Conservation (phyloP, 1,140 invertebrate genomes). For the Portunus trituberculatus region DNA sequence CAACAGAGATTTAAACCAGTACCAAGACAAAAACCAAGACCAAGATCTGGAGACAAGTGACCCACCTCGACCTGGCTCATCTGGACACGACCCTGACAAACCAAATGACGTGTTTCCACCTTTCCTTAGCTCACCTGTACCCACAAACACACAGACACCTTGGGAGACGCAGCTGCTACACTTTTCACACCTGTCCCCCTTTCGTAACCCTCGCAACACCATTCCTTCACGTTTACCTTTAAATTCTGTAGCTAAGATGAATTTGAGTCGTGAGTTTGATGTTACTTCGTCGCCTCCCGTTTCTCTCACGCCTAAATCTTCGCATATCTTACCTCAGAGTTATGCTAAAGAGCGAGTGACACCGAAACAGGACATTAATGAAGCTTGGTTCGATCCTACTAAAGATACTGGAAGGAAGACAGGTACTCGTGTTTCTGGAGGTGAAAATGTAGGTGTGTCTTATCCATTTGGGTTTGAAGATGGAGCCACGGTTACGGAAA, state of each 20-base stretch:
- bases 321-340: neutral
- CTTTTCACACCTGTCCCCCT: neutral
- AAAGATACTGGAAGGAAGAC: no score
- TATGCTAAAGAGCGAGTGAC: no score
- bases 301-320: neutral
- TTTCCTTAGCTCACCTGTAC: neutral
- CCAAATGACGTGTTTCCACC: neutral
- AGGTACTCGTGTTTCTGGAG: no score
- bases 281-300: neutral
- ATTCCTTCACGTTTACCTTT: no score
- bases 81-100: neutral
- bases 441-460: no score
- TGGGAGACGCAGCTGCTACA: neutral
- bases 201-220: neutral
- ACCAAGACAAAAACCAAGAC: neutral
- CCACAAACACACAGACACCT: neutral
- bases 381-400: no score
- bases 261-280: neutral
- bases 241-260: neutral
- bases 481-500: no score
- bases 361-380: no score
- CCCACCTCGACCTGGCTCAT: neutral
- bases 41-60: neutral
- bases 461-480: no score
- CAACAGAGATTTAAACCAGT: neutral